phyloP scores from a whole-genome alignment of 2,888 invertebrate genomes.

The Folsomia candida region DNA sequence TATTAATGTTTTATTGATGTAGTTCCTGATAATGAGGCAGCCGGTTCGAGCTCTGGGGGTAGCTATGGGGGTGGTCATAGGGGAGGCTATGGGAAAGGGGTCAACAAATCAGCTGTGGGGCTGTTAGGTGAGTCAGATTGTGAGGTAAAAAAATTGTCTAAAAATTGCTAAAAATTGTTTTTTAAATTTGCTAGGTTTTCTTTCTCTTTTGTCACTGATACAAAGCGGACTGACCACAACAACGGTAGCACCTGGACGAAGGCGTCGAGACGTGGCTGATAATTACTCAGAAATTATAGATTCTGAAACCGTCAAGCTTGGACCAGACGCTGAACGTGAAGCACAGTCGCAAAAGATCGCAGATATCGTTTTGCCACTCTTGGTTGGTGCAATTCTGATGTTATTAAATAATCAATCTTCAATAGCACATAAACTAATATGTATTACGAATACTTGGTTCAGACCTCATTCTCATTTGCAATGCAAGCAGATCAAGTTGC shows the following conservation, averaged over 20 bases:
- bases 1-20: too few species aligned
- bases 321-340: background rate
- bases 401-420: too few species aligned
- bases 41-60: slow-evolving; percentile 10
- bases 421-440: too few species aligned
- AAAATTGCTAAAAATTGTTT: background rate
- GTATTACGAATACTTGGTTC: too few species aligned
- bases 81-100: slow-evolving; percentile 4
- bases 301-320: background rate
- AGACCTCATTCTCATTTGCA: background rate
- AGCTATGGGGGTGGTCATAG: slow-evolving; percentile 3
- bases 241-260: background rate
- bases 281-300: background rate
- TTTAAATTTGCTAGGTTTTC: slow-evolving; percentile 7
- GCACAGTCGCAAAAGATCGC: background rate
- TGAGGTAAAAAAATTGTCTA: background rate
- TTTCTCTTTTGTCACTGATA: slow-evolving; percentile 10
- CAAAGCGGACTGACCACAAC: slow-evolving; percentile 3
- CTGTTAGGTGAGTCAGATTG: too few species aligned
- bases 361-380: background rate
- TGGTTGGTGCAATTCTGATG: too few species aligned
- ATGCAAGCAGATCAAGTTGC: background rate
- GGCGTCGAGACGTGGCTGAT: background rate
- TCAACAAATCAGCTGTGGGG: slow-evolving; percentile 15
- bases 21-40: background rate